Evolutionary conservation across 2,888 invertebrate species (phyloP), one percentile per base, ranked within the genome.

Genomic region (Minunthozetes semirufus): DNA sequence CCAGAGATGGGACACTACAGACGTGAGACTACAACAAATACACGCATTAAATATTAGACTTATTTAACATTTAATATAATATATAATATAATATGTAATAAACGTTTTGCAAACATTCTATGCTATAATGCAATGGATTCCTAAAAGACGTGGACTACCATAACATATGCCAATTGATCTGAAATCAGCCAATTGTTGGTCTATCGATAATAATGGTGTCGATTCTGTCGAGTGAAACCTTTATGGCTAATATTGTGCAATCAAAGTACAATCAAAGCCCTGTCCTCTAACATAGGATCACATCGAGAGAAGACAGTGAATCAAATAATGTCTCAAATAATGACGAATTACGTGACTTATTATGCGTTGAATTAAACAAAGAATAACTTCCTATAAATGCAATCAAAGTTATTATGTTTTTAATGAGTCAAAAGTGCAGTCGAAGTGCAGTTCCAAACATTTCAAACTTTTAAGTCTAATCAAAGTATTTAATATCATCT

Each of bases 1-100:
- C 68, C 38, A 68, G 42, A 42, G 68, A 42, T 68, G 68, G 68
- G 68, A 68, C 68, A 42, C 17, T 68, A 0, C 15, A n/a, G 15
- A 68, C 68, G 68, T 68, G 68, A 68, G 68, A 19, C 17, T 38
- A 68, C 68, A 68, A 68, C 68, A 68, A 29, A 68, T 68, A 22
- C 15, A 68, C 68, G 68, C 68, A 68, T 68, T 68, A 68, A 68
- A 42, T 46, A 38, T 68, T 68, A 42, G 22, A 68, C 42, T 68
- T 68, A 33, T 22, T 68, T 68, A 42, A 68, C 42, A 68, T 68
- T 68, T 42, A 68, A 68, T n/a, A n/a, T n/a, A n/a, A n/a, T n/a
- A n/a, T n/a, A n/a, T n/a, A n/a, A n/a, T n/a, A n/a, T n/a, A n/a
- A n/a, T 68, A 68, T 68, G 68, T 42, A 42, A 42, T 68, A 68